phyloP scores from a whole-genome alignment of 2,797 vertebrate species.

The Chrosomus eos region DNA sequence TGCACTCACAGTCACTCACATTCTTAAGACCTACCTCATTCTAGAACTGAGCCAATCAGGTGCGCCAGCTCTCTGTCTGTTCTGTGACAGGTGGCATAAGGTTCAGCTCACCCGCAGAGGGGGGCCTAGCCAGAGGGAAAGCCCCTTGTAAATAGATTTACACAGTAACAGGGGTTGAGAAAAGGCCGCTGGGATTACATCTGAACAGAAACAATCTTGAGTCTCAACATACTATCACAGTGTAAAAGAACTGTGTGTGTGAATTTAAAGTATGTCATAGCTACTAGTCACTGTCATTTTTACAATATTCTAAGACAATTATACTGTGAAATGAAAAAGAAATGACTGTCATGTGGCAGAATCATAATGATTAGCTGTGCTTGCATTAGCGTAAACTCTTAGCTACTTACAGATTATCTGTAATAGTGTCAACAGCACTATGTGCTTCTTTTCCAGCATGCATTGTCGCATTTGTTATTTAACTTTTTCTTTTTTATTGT shows the following conservation, averaged over 20 bases:
- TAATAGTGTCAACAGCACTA: background rate
- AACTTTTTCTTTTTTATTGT: background rate
- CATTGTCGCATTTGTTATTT: background rate
- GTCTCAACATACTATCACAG: background rate
- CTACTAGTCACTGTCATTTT: background rate
- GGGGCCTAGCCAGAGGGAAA: slow-evolving; percentile 9
- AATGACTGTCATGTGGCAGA: background rate
- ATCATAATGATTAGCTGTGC: slow-evolving; percentile 16
- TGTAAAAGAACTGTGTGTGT: background rate
- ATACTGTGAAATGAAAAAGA: background rate
- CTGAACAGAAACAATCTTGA: slow-evolving; percentile 27
- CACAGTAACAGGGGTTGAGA: slow-evolving; percentile 30
- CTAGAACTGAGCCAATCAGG: slow-evolving; percentile 56
- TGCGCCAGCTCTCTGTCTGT: slow-evolving; percentile 11
- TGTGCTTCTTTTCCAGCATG: background rate
- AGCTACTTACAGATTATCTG: slow-evolving; percentile 19
- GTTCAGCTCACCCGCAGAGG: slow-evolving; percentile 43
- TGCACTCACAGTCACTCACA: slow-evolving; percentile 59
- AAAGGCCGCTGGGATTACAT: slow-evolving; percentile 34
- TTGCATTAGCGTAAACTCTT: slow-evolving; percentile 7
- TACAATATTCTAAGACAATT: background rate
- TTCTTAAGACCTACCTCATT: slow-evolving; percentile 45
- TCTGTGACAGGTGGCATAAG: slow-evolving; percentile 58
- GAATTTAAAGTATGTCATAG: background rate
- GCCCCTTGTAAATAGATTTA: slow-evolving; percentile 39